phyloP scores from a whole-genome alignment of 2,113 vertebrate species.

The Semicossyphus pulcher region DNA sequence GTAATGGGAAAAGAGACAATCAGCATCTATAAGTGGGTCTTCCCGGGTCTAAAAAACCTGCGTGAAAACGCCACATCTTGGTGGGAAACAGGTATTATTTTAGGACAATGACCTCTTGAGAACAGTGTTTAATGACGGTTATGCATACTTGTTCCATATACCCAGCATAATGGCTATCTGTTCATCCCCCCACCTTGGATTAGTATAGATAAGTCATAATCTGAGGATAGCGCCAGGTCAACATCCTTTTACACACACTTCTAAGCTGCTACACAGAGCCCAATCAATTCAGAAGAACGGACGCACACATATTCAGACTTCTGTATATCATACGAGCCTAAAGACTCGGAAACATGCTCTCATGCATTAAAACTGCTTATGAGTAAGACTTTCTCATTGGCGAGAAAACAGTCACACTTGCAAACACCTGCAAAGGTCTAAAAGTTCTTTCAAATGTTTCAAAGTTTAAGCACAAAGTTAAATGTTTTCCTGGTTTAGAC shows the following conservation, averaged over 20 bases:
- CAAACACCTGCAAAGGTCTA: neutral
- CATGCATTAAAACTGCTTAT: neutral
- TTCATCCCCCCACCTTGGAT: constrained; percentile 61
- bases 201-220: constrained; percentile 75
- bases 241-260: constrained; percentile 53
- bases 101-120: too few species aligned
- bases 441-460: neutral
- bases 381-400: neutral
- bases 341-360: neutral
- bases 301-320: neutral
- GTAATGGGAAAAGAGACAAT: too few species aligned
- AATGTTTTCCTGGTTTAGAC: constrained; percentile 17
- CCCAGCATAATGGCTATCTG: neutral
- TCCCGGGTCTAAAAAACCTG: too few species aligned
- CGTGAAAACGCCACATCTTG: too few species aligned
- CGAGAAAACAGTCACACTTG: constrained; percentile 5
- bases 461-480: constrained; percentile 7
- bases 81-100: too few species aligned
- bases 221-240: constrained; percentile 58
- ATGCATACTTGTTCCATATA: neutral
- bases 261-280: constrained; percentile 54
- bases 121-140: neutral
- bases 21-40: too few species aligned
- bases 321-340: too few species aligned
- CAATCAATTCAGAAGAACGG: constrained; percentile 40